Evolutionary conservation across 2,888 invertebrate genomes (phyloP), one percentile per base, ranked within the genome.

Genomic region (Molorchus minor): DNA sequence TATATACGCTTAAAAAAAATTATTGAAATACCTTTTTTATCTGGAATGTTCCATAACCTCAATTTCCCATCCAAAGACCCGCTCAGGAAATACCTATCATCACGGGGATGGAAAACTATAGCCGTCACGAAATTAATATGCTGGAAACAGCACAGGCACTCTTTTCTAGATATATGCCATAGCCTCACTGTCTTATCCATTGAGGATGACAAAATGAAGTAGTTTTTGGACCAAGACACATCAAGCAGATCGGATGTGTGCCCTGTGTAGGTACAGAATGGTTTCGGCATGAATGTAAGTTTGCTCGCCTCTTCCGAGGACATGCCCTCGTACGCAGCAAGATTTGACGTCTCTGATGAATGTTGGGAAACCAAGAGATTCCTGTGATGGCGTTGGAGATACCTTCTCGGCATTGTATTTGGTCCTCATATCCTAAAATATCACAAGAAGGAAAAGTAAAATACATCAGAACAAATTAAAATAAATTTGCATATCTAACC

Each of bases 81-180:
- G 59, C 97, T 98, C 29, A 99, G 83, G 81, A 99, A 99, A 80
- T 98, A 90, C 19, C 93, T 82, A 78, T 93, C 93, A 73, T 93
- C 93, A 54, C 92, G 85, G 1, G 99, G 99, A 82, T 99, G 97
- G 80, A 99, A 99, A 52, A 95, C 98, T 72, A 99, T 98, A 0
- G 98, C 97, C 0, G 99, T 98, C 52, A 99, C 98, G 79, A 98
- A 98, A 82, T 99, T 98, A 65, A 98, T 96, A 78, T 99, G 99
- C 78, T 98, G 98, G 82, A 99, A 99, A 77, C 97, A 97, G 78
- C 98, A 99, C 0, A 99, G 86, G 77, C 99, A 99, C 80, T 99
- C 98, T 73, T 94, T 92, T 30, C 98, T 84, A 0, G 97, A 96
- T 62, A 98, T 94, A 80, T 99, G 98, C 98, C 99, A 99, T 59